Evolutionary conservation across 2,888 invertebrate species (phyloP).

Genomic region (Cenopis cana): DNA sequence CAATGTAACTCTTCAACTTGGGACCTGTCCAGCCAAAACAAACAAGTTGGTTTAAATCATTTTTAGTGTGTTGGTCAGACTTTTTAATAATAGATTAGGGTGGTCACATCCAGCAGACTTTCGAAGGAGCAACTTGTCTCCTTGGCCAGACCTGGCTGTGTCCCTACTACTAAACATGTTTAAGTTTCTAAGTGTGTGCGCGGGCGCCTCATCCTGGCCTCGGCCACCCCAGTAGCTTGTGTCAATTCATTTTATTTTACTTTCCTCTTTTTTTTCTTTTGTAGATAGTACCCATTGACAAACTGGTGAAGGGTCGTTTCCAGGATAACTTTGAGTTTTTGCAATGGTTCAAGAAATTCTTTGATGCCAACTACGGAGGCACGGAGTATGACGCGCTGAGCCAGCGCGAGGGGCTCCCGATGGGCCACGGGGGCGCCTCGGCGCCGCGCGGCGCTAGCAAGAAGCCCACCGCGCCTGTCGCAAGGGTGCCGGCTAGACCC

Average conservation of each 20-base stretch:
- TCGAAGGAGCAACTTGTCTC: too few species aligned
- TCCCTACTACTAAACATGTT: conserved; percentile 19
- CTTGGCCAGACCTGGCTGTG: background rate
- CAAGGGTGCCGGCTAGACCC: conserved; percentile 87
- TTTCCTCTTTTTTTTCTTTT: conserved; percentile 77
- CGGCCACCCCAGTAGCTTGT: conserved; percentile 61
- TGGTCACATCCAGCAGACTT: too few species aligned
- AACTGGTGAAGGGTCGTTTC: conserved; percentile 98
- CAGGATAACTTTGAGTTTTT: conserved; percentile 99
- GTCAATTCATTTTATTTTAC: conserved; percentile 67
- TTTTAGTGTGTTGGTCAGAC: too few species aligned
- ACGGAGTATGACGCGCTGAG: conserved; percentile 96
- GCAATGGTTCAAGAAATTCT: conserved; percentile 99
- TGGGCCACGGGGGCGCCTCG: conserved; percentile 90
- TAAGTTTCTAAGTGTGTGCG: conserved; percentile 45
- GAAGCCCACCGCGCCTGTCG: conserved; percentile 80
- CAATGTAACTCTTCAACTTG: background rate
- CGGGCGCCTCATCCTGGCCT: conserved; percentile 51
- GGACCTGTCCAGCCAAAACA: background rate
- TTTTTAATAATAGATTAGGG: too few species aligned
- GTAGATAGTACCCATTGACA: conserved; percentile 97
- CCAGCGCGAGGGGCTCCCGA: conserved; percentile 93
- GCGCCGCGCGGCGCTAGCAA: conserved; percentile 79
- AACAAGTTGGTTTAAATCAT: too few species aligned
- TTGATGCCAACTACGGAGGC: conserved; percentile 99